phyloP scores from a whole-genome alignment of 2,888 invertebrate genomes.

The Chaetogeoica ovagalla region DNA sequence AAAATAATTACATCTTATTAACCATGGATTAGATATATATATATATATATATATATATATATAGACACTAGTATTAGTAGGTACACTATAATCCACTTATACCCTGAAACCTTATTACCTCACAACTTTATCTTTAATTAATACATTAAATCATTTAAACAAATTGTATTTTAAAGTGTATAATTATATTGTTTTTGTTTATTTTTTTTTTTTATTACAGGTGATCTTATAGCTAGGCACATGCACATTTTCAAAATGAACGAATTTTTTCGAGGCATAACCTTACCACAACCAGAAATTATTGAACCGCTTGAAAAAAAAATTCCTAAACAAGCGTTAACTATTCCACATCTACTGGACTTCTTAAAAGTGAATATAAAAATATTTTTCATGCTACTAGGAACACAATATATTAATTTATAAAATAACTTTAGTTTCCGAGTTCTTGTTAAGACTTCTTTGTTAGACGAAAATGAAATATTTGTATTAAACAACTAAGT shows the following conservation, averaged over 20 bases:
- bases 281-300: slow-evolving; percentile 86
- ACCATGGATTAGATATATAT: background rate
- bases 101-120: too few species aligned
- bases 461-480: too few species aligned
- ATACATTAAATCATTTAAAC: background rate
- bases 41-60: too few species aligned
- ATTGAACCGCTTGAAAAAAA: slow-evolving; percentile 83
- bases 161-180: background rate
- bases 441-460: too few species aligned
- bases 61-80: too few species aligned
- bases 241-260: slow-evolving; percentile 95
- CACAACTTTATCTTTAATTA: too few species aligned
- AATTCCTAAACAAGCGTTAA: slow-evolving; percentile 72
- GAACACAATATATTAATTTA: background rate
- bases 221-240: slow-evolving; percentile 90
- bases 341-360: slow-evolving; percentile 73
- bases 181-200: background rate
- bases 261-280: slow-evolving; percentile 90
- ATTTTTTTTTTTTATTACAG: slow-evolving; percentile 58
- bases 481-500: too few species aligned
- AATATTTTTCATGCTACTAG: background rate
- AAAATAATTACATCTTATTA: background rate
- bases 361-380: slow-evolving; percentile 73
- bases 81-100: too few species aligned
- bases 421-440: too few species aligned